A percentile compares a stretch with the other conserved stretches of the same genome.
These are phyloP conservation scores for Mastomys natalensis DNA, from an alignment of 2,113 vertebrate species.

Conservation along the genomic window DNA sequence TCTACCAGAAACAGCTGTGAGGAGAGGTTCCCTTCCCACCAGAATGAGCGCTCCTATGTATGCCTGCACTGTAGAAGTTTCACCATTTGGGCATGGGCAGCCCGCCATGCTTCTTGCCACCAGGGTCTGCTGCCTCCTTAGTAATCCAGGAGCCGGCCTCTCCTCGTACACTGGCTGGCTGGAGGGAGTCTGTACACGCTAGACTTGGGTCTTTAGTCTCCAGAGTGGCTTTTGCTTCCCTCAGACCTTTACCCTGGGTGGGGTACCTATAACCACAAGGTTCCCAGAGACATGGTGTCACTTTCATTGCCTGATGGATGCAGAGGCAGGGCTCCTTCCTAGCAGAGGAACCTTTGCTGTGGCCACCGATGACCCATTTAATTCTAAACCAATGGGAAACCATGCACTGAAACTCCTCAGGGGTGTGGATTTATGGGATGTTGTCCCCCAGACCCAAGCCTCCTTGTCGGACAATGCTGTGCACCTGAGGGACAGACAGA, in stretches of 20 bases:
- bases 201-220: neutral
- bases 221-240: neutral
- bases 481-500: neutral
- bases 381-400: neutral
- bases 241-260: neutral
- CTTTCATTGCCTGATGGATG: neutral
- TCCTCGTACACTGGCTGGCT: fast-evolving
- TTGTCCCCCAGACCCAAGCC: too few relatives aligned
- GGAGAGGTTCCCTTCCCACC: fast-evolving
- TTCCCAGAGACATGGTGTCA: fast-evolving
- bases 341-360: neutral
- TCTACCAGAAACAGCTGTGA: neutral
- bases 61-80: neutral
- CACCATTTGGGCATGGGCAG: too few relatives aligned
- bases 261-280: fast-evolving
- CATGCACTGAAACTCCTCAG: fast-evolving
- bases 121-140: neutral
- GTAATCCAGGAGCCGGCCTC: fast-evolving
- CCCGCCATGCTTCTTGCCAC: neutral
- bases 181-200: neutral
- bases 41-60: fast-evolving
- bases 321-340: neutral
- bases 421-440: neutral
- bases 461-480: neutral
- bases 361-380: neutral